These are phyloP conservation scores for Leptinotarsa rubiginosa DNA, from an alignment of 2,888 invertebrate species.

Conservation along the genomic window DNA sequence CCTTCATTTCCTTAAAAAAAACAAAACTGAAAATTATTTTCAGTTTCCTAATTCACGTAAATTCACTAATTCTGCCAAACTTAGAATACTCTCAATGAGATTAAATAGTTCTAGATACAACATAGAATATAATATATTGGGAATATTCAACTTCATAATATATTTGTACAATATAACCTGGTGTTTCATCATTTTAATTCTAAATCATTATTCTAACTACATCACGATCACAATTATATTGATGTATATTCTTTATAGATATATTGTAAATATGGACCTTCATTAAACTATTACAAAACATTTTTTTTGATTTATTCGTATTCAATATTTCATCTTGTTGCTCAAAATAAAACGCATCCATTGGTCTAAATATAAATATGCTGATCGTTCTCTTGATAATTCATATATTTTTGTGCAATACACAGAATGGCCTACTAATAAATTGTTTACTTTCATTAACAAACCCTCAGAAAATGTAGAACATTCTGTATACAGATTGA, in stretches of 20 bases:
- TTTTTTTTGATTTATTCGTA: conserved; percentile 53
- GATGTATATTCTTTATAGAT: conserved; percentile 51
- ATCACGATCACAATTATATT: conserved; percentile 63
- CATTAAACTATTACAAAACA: conserved; percentile 46
- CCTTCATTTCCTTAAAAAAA: no score
- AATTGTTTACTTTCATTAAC: not conserved
- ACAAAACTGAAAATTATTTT: not conserved
- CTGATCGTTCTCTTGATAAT: conserved; percentile 22
- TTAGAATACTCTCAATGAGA: conserved; percentile 21
- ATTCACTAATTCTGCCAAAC: conserved; percentile 22
- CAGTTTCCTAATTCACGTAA: not conserved
- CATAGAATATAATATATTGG: conserved; percentile 63
- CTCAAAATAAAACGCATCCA: conserved; percentile 22
- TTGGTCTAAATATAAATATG: conserved; percentile 28
- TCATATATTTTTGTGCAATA: conserved; percentile 18
- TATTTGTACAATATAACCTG: conserved; percentile 66
- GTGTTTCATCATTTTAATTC: conserved; percentile 56
- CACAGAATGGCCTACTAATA: not conserved
- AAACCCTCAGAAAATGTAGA: conserved; percentile 8
- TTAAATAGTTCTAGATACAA: conserved; percentile 60
- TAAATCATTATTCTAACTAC: conserved; percentile 52
- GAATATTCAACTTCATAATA: conserved; percentile 56
- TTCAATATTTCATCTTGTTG: conserved; percentile 34
- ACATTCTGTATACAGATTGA: conserved; percentile 34
- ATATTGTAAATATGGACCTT: conserved; percentile 51